Percentiles rank a stretch among this genome's conserved stretches.
These are phyloP conservation scores for Dicycla oo DNA, from an alignment of 2,888 invertebrate species.

Conservation along the genomic window DNA sequence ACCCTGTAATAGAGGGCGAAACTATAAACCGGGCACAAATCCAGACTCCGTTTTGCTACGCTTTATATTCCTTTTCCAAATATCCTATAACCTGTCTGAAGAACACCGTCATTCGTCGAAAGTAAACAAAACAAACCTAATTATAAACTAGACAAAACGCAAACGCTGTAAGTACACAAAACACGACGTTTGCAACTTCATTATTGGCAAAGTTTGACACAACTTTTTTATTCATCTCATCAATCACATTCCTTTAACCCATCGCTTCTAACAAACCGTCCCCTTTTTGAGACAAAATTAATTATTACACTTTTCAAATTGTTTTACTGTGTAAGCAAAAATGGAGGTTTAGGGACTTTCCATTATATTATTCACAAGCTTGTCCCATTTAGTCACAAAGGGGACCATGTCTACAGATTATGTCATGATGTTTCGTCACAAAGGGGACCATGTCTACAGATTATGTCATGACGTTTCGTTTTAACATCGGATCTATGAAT, in stretches of 20 bases:
- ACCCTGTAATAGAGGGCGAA: background rate
- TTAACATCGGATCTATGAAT: background rate
- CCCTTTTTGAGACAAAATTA: constrained; percentile 56
- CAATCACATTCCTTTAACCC: constrained; percentile 49
- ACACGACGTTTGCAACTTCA: constrained; percentile 46
- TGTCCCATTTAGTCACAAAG: constrained; percentile 17
- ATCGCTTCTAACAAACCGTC: constrained; percentile 24
- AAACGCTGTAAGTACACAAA: constrained; percentile 22
- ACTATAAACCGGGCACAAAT: background rate
- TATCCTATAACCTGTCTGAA: background rate
- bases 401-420: background rate
- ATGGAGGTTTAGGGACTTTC: constrained; percentile 7
- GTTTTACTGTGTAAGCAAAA: constrained; percentile 57
- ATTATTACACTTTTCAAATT: constrained; percentile 59
- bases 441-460: constrained; percentile 1
- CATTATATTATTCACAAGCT: constrained; percentile 47
- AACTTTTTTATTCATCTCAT: constrained; percentile 53
- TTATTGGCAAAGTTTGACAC: constrained; percentile 53
- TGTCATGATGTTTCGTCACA: constrained; percentile 2
- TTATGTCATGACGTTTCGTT: constrained; percentile 19
- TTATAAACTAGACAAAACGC: constrained; percentile 14
- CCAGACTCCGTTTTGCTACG: background rate
- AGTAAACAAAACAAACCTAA: constrained; percentile 16
- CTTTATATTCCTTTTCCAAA: background rate
- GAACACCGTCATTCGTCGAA: constrained; percentile 2